Evolutionary conservation across 2,797 vertebrate genomes (phyloP).

Genomic region (Carapus acus): DNA sequence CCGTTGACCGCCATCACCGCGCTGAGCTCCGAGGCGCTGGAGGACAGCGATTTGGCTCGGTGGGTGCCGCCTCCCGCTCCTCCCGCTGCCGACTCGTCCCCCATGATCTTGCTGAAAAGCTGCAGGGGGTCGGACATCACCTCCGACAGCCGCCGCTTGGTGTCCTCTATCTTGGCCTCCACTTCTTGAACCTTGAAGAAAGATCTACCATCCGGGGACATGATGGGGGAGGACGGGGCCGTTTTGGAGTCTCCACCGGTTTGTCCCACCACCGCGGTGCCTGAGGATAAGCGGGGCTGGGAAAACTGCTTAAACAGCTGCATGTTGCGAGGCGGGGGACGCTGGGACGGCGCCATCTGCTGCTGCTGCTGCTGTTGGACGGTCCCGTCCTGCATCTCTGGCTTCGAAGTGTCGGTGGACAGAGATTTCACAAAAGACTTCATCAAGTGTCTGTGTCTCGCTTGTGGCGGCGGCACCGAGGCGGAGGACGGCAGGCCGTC

Average conservation of each 20-base stretch:
- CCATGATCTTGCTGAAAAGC: conserved; percentile 97
- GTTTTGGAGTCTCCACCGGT: conserved; percentile 89
- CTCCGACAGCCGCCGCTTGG: conserved; percentile 91
- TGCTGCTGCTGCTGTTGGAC: conserved; percentile 50
- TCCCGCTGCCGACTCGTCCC: conserved; percentile 80
- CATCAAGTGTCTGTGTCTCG: conserved; percentile 90
- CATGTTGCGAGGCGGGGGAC: conserved; percentile 82
- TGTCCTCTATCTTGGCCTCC: conserved; percentile 96
- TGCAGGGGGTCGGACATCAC: conserved; percentile 96
- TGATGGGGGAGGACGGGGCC: conserved; percentile 91
- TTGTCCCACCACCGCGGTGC: conserved; percentile 65
- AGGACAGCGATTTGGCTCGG: conserved; percentile 88
- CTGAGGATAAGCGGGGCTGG: conserved; percentile 86
- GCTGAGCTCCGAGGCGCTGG: conserved; percentile 90
- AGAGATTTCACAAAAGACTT: conserved; percentile 96
- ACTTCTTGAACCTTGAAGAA: conserved; percentile 99
- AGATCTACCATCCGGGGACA: conserved; percentile 84
- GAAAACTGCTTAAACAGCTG: conserved; percentile 97
- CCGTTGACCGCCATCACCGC: conserved; percentile 81
- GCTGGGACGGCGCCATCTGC: conserved; percentile 66
- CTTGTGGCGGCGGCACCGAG: conserved; percentile 57
- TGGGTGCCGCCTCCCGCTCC: conserved; percentile 71
- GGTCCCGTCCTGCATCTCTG: conserved; percentile 55
- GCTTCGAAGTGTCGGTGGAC: conserved; percentile 86
- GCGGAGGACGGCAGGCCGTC: conserved; percentile 59